phyloP scores from a whole-genome alignment of 2,797 vertebrate species.

The Phrynocephalus forsythii region DNA sequence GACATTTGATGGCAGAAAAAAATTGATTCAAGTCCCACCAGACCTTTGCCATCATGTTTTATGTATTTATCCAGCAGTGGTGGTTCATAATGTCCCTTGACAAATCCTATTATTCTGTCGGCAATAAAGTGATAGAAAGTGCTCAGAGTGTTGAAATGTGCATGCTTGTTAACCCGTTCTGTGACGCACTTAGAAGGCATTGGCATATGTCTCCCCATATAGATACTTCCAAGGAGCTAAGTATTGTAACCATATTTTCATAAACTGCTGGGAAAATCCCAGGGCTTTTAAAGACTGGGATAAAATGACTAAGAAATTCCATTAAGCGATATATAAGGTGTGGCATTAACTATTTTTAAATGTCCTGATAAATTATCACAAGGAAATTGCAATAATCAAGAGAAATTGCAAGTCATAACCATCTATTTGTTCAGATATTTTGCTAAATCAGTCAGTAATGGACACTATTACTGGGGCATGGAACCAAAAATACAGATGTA shows the following conservation, averaged over 20 bases:
- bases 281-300: no score
- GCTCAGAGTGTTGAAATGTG: slow-evolving; percentile 40
- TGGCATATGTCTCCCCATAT: not conserved
- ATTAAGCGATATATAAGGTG: not conserved
- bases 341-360: not conserved
- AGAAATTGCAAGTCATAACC: not conserved
- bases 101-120: slow-evolving; percentile 72
- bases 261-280: no score
- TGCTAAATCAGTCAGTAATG: not conserved
- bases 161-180: slow-evolving; percentile 47
- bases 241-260: not conserved
- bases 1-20: slow-evolving; percentile 75
- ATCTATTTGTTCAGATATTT: not conserved
- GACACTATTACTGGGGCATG: not conserved
- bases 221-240: slow-evolving; percentile 20
- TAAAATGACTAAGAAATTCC: not conserved
- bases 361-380: not conserved
- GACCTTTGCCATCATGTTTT: slow-evolving; percentile 72
- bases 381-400: not conserved
- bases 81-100: slow-evolving; percentile 67
- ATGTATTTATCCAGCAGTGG: slow-evolving; percentile 75
- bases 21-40: slow-evolving; percentile 75
- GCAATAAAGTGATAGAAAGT: slow-evolving; percentile 59
- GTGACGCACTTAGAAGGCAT: not conserved
- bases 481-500: not conserved